Conservation (phyloP, 2,113 vertebrate species). For the Meriones unguiculatus region DNA sequence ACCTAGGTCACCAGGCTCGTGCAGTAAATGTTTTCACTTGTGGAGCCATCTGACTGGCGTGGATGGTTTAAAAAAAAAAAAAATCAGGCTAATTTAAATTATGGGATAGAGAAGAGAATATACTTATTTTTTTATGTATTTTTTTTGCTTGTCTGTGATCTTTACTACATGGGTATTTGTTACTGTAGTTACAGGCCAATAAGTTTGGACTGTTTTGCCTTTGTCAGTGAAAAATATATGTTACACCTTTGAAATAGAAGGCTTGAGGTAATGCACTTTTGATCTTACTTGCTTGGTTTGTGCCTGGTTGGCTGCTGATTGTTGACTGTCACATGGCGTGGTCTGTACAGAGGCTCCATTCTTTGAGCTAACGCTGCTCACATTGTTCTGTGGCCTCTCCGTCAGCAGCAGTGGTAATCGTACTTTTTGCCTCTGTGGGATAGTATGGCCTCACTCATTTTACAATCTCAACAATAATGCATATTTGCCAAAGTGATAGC, state of each 20-base stretch:
- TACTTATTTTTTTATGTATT: background rate
- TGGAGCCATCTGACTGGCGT: background rate
- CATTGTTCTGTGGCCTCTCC: conserved; percentile 54
- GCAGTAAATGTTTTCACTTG: background rate
- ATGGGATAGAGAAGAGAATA: background rate
- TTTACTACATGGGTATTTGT: background rate
- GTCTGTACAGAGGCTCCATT: conserved; percentile 69
- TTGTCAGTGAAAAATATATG: conserved; percentile 33
- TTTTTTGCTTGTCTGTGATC: background rate
- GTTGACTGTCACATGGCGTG: conserved; percentile 52
- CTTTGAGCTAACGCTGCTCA: conserved; percentile 63
- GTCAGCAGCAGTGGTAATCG: conserved; percentile 42
- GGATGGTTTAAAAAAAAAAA: background rate
- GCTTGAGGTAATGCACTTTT: background rate
- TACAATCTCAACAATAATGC: conserved; percentile 20
- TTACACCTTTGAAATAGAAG: conserved; percentile 50
- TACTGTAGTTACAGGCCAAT: background rate
- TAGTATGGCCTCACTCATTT: conserved; percentile 46
- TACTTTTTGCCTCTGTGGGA: conserved; percentile 41
- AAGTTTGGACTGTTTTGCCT: background rate
- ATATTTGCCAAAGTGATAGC: conserved; percentile 16
- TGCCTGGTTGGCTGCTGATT: conserved; percentile 45
- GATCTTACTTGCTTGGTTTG: conserved; percentile 45
- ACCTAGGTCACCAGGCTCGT: no score
- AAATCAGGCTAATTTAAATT: conserved; percentile 46